phyloP scores from a whole-genome alignment of 2,113 vertebrate species.

The Clupea harengus region DNA sequence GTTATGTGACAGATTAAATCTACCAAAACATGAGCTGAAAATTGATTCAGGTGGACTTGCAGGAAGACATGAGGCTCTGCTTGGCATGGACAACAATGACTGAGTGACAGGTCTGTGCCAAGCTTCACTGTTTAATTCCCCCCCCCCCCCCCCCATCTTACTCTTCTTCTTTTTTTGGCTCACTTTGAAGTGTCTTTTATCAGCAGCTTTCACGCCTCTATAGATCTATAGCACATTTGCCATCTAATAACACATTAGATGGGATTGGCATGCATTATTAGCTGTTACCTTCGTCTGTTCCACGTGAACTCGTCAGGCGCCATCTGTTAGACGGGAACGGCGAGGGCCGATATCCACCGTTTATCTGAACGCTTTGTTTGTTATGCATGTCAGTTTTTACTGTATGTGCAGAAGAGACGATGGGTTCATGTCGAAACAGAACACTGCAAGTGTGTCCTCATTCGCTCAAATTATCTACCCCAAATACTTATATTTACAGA shows the following conservation, averaged over 20 bases:
- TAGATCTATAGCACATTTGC: not conserved
- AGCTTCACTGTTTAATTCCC: constrained; percentile 10
- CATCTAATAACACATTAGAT: constrained; percentile 13
- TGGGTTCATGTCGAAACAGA: not conserved
- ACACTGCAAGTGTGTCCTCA: not conserved
- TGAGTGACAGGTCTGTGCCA: constrained; percentile 29
- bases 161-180: not conserved
- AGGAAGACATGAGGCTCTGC: constrained; percentile 24
- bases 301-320: not conserved
- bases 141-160: not conserved
- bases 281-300: constrained; percentile 3
- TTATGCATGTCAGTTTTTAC: not conserved
- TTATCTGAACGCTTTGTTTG: not conserved
- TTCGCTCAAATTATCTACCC: not conserved
- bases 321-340: constrained; percentile 4
- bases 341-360: not conserved
- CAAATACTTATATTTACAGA: not conserved
- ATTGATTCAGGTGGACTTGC: constrained; percentile 46
- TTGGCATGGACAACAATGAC: constrained; percentile 33
- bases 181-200: constrained; percentile 4
- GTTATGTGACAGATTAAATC: constrained; percentile 55
- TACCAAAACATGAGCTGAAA: constrained; percentile 53
- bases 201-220: not conserved
- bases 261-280: constrained; percentile 15
- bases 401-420: not conserved